Base-by-base conservation (phyloP, 2,888 invertebrate genomes). In the Orchesellides sinensis region DNA sequence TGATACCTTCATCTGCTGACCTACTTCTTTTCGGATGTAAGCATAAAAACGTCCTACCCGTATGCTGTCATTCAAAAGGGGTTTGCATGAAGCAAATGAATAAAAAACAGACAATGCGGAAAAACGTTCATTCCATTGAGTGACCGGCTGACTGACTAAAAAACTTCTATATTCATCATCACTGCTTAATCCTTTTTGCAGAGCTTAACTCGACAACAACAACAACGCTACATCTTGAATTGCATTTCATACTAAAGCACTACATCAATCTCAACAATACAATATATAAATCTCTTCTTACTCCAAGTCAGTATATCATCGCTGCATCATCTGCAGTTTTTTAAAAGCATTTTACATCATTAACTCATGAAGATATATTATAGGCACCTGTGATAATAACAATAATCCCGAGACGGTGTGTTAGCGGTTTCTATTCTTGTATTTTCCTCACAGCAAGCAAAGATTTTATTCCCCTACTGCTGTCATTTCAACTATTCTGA, bases 91-190 rank as follows among this genome's bases (percentile, higher is more conserved):
- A n/a, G n/a, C n/a, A n/a, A n/a, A n/a, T n/a, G n/a, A n/a, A n/a
- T n/a, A n/a, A n/a, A n/a, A n/a, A n/a, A n/a, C n/a, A 23, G 21
- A 35, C 72, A 40, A 25, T 56, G 56, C 59, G 40, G 40, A 65
- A 27, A 52, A 68, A 78, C n/a, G n/a, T n/a, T n/a, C n/a, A n/a
- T n/a, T n/a, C 77, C 69, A 78, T 78, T 78, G 35, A 69, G 40
- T 78, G 78, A 61, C 69, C 69, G 78, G 19, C 78, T 78, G 78
- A 45, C 69, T 63, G 23, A 77, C 78, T 45, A 19, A 59, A 8
- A 21, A 52, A 27, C 27, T 73, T 32, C 47, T 56, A 23, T 29
- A 59, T 25, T 25, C 10, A 23, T 56, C 29, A 10, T 25, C 25
- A 12, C 47, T 47, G 8, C n/a, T 12, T 12, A 35, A 35, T 35